Base-by-base conservation (phyloP, 2,888 invertebrate species). In the Allolobophora icterica region DNA sequence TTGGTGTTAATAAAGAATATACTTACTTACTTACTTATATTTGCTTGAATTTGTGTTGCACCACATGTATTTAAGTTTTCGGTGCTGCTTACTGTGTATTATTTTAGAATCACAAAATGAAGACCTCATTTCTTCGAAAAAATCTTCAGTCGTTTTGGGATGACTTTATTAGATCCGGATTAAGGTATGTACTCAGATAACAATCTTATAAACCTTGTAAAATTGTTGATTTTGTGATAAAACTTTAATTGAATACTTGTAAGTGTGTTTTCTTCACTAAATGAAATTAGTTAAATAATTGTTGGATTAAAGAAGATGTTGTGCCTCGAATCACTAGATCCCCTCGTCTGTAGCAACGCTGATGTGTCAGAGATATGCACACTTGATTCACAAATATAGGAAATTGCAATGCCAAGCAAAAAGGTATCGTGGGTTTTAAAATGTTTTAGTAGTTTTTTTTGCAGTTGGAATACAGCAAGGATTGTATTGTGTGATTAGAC, bases 51-150 rank as follows among this genome's bases (percentile, higher is more conserved):
- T 8, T n/a, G 30, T 71, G 8, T 71, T 3, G 71, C 8, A 71
- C 11, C n/a, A 19, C 19, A 19, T 19, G 45, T 45, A 19, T 45
- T 45, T 52, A n/a, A n/a, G 71, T 5, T 71, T 71, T 71, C n/a
- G 17, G 30, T 71, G 30, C 71, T 11, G n/a, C 71, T n/a, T n/a
- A n/a, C 13, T n/a, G 5, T 71, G 6, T 52, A 2, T 52, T 52
- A 52, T 87, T 87, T 87, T 87, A 87, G 87, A 33, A 17, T 35
- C 87, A 87, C 87, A 87, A 21, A 87, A 35, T 87, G 38, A 33
- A 87, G 24, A 5, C 87, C 38, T 19, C 87, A 87, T 24, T 35
- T 38, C 87, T 87, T 87, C 87, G 38, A 24, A 87, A 87, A 87
- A 35, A 38, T 38, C 38, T 87, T 21, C 34, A 38, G 87, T 8